Evolutionary conservation across 2,797 vertebrate genomes (phyloP).

Genomic region (Natrix natrix): DNA sequence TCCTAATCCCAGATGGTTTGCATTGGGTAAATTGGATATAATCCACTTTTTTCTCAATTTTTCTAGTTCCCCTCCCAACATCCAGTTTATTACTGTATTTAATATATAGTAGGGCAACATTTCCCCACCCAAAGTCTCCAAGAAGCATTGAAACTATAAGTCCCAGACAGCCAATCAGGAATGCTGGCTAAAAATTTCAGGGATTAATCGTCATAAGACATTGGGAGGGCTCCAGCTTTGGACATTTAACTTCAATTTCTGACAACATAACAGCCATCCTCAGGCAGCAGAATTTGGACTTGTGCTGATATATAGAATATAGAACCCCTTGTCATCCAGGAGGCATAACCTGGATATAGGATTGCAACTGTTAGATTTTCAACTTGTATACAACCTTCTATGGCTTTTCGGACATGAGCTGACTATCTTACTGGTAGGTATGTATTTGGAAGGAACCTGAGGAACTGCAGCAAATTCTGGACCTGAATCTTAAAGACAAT

Average conservation of each 20-base stretch:
- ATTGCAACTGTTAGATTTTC: not conserved
- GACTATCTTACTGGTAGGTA: slow-evolving; percentile 69
- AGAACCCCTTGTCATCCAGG: not conserved
- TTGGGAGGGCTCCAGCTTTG: not conserved
- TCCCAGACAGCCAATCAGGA: not conserved
- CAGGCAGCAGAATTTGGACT: not conserved
- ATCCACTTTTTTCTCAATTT: not conserved
- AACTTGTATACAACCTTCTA: not conserved
- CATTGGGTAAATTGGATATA: not conserved
- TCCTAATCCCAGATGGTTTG: not conserved
- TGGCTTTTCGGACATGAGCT: not conserved
- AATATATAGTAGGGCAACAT: not conserved
- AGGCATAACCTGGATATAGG: not conserved
- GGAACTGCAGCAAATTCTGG: slow-evolving; percentile 77
- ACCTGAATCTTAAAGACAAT: slow-evolving; percentile 77
- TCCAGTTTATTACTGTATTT: not conserved
- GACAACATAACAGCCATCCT: not conserved
- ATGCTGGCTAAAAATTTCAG: not conserved
- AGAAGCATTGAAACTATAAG: not conserved
- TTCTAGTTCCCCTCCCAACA: not conserved
- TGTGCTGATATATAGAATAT: no score
- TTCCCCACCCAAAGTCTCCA: not conserved
- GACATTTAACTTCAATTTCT: not conserved
- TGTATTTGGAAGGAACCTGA: slow-evolving; percentile 84
- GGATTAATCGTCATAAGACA: not conserved